phyloP scores from a whole-genome alignment of 1,140 invertebrate species.

The Procambarus clarkii region DNA sequence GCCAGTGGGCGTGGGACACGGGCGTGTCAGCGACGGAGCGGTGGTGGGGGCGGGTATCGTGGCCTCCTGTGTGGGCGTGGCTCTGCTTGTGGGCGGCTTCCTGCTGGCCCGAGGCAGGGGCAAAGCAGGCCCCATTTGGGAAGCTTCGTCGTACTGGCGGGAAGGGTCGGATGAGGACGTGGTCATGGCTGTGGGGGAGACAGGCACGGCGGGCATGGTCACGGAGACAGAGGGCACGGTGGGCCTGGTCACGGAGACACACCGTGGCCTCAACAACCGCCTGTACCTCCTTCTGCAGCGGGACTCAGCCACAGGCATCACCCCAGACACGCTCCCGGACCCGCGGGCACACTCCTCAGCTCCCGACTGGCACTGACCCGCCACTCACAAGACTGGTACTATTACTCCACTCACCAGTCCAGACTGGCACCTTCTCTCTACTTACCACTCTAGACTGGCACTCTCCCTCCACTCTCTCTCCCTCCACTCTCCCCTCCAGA shows the following conservation, averaged over 20 bases:
- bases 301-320: slow-evolving; percentile 52
- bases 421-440: background rate
- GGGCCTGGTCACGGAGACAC: slow-evolving; percentile 51
- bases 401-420: background rate
- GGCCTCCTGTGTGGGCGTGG: slow-evolving; percentile 55
- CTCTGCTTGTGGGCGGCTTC: slow-evolving; percentile 52
- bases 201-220: slow-evolving; percentile 18
- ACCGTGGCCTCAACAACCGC: slow-evolving; percentile 64
- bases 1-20: slow-evolving; percentile 27
- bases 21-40: slow-evolving; percentile 40
- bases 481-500: background rate
- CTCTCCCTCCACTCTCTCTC: no score
- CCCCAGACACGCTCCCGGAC: slow-evolving; percentile 44
- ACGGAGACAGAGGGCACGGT: slow-evolving; percentile 54
- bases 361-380: background rate
- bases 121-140: slow-evolving; percentile 26
- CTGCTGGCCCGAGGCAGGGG: slow-evolving; percentile 37
- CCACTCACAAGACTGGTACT: no score
- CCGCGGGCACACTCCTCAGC: background rate
- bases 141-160: slow-evolving; percentile 43
- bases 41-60: slow-evolving; percentile 62
- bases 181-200: slow-evolving; percentile 38
- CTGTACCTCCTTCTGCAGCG: slow-evolving; percentile 63
- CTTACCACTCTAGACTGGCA: background rate
- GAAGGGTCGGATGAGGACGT: slow-evolving; percentile 45